Percentiles rank a stretch among this genome's conserved stretches.
These are phyloP conservation scores for Aphodius sticticus DNA, from an alignment of 2,888 invertebrate genomes.

Conservation along the genomic window DNA sequence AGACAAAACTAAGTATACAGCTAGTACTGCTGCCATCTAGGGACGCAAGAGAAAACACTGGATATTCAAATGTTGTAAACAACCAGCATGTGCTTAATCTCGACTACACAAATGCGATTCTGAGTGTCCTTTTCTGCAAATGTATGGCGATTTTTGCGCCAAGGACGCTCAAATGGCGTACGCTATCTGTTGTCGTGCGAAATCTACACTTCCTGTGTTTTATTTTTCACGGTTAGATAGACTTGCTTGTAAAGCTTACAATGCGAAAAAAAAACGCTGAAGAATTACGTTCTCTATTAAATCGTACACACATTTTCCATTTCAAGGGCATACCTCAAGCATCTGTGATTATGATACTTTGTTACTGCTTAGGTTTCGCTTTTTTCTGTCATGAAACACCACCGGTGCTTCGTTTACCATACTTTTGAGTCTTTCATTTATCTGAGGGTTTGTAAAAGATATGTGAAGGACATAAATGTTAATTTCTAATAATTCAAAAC, in stretches of 20 bases:
- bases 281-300: background rate
- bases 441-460: too few species aligned
- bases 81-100: too few species aligned
- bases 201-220: conserved; percentile 4
- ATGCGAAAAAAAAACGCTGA: background rate
- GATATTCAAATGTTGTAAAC: too few species aligned
- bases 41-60: too few species aligned
- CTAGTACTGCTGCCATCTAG: too few species aligned
- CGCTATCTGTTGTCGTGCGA: background rate
- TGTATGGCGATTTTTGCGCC: background rate
- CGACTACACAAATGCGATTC: too few species aligned
- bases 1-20: too few species aligned
- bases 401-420: too few species aligned
- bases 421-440: too few species aligned
- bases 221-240: background rate
- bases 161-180: background rate
- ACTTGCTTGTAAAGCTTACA: background rate
- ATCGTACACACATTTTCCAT: background rate
- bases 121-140: background rate
- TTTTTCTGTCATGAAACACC: background rate
- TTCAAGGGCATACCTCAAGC: background rate
- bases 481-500: too few species aligned
- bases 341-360: background rate
- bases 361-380: background rate
- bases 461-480: too few species aligned